Evolutionary conservation across 2,888 invertebrate species (phyloP), one percentile per base, ranked within the genome.

Genomic region (Erebia epiphron): DNA sequence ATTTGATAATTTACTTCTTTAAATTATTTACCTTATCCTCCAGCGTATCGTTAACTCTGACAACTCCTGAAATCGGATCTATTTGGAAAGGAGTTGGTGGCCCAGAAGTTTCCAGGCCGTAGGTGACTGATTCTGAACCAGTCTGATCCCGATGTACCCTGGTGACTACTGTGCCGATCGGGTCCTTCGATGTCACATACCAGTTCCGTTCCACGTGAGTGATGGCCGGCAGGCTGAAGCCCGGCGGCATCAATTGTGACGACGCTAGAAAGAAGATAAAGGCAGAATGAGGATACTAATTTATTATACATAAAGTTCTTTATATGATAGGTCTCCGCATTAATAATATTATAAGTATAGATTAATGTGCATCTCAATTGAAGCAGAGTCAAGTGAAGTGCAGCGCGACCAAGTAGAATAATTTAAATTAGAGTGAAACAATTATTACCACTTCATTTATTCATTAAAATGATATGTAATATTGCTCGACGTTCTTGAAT

Each of bases 21-120:
- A 26, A 60, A 60, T n/a, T 26, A 64, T 43, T 95, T 92, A 98
- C 98, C 94, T 96, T 95, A 82, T 96, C 96, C 79, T 88, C 87
- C 49, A 98, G 93, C 0, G 97, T 96, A 81, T 97, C 96, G 80
- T 97, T 97, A 64, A 98, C 94, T 79, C 95, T 96, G 67, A 98
- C 96, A 7, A 95, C 95, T 46, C 98, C 98, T 0, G 96, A 96
- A 4, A 90, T 89, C 52, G 95, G 94, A 86, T 98, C 95, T 73
- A 98, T 97, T 60, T 94, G 89, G 84, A 98, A 98, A 1, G 97
- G 97, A 26, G 96, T 91, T 5, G 94, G 94, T 0, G 91, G 88
- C 0, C 90, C 92, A 1, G 82, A 83, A 0, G 95, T 95, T 83
- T 97, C 97, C 74, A 97, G 84, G 0, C 96, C 96, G 79, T 95